Evolutionary conservation across 2,797 vertebrate genomes (phyloP), one percentile per base, ranked within the genome.

Genomic region (Danio choprae): DNA sequence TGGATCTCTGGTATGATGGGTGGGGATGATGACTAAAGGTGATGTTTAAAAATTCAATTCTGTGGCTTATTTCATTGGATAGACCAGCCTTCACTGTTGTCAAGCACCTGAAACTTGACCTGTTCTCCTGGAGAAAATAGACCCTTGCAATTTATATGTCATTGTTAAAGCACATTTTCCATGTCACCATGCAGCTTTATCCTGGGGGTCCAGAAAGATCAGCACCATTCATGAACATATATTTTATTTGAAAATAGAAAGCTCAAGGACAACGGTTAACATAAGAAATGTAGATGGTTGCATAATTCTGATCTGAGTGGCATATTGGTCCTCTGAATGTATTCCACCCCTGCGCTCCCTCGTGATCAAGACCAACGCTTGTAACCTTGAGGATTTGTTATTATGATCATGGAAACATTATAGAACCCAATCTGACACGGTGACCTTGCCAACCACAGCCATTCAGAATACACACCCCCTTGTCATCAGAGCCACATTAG

Each of bases 401-500:
- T 76, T 67, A 29, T 79, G 77, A 85, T 89, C 82, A 81, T 74
- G 63, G 36, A 71, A n/a, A 29, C 65, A 83, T 84, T 81, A 79
- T 12, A 36, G 38, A 11, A 81, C 77, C 89, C 86, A 84, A 89
- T 89, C 84, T n/a, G 68, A 79, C 59, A 70, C 20, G 22, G 69
- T 84, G 90, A 90, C 90, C 92, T 90, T 86, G 88, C 82, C 36
- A 44, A 9, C 70, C 62, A 72, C 7, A 4, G 60, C 79, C 84
- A 70, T 86, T 58, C 80, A 59, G 0, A n/a, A 82, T 16, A 85
- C 76, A 86, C 85, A 64, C 88, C 87, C 83, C 74, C 81, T 73
- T 86, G 88, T 87, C 86, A 72, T 71, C 18, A 72, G 18, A 70
- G 77, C 15, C 60, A 62, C 77, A 79, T 81, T 87, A 84, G 77